Base-by-base conservation (phyloP, 2,888 invertebrate species). In the Bellardia bayeri region DNA sequence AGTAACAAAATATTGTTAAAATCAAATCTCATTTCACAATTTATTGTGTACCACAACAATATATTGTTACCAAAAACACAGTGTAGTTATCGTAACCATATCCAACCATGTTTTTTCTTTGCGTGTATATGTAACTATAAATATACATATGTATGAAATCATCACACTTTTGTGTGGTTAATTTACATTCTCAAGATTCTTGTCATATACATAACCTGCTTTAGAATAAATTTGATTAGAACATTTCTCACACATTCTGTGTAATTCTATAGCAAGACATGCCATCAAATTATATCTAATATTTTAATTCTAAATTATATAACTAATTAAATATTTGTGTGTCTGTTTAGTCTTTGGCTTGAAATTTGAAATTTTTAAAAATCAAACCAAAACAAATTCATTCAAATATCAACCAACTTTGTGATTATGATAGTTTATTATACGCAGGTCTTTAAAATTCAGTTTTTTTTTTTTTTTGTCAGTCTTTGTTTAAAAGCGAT, bases 401-500 rank as follows among this genome's bases (percentile, higher is more conserved):
- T 74, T 81, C 13, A 74, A 56, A 13, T 66, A 63, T 40, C n/a
- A 23, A 9, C 23, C 49, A 82, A 61, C 63, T 79, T 82, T 82
- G 72, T 80, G 83, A 72, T 80, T 83, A 82, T 75, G 75, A 79
- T 54, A 75, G 56, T 61, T 81, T 84, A 81, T 72, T 45, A 51
- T 56, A 80, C 72, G 86, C 86, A 81, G 86, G 80, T 68, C 45
- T 83, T 81, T 84, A 61, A 76, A 74, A 49, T 79, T 45, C 11
- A 45, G 11, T 9, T 45, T 45, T 45, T 45, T 45, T 45, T 45
- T 42, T 23, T 56, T 16, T 56, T 63, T 33, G 33, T 74, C 2
- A 14, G n/a, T 23, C 16, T 16, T 23, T 16, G 23, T 56, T 78
- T 61, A 61, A 68, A 85, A 64, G 76, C 63, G 82, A 82, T 92